Evolutionary conservation across 2,888 invertebrate species (phyloP).

Genomic region (Heliconius cydno): DNA sequence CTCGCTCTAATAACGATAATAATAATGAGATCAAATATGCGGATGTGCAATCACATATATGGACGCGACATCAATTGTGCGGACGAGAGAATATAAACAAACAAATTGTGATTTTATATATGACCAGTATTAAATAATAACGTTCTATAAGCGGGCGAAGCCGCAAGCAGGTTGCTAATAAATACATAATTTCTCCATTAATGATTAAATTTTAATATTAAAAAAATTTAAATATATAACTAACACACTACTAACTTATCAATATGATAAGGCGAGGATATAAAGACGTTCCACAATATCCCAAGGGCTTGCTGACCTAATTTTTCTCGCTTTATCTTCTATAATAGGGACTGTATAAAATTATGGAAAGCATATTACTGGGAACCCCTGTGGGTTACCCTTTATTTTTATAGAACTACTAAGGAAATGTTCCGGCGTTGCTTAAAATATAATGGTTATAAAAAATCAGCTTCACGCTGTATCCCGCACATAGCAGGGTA

Average conservation of each 20-base stretch:
- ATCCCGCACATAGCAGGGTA: not conserved
- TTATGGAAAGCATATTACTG: slow-evolving; percentile 45
- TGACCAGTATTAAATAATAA: no score
- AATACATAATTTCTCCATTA: no score
- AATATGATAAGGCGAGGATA: slow-evolving; percentile 19
- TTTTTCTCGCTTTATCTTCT: slow-evolving; percentile 53
- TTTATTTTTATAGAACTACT: slow-evolving; percentile 30
- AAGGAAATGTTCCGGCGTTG: not conserved
- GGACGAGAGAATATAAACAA: no score
- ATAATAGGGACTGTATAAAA: slow-evolving; percentile 52
- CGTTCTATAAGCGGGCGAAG: no score
- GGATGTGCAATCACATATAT: no score
- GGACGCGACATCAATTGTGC: no score
- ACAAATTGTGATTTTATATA: no score
- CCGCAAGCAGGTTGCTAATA: no score
- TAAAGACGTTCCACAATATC: slow-evolving; percentile 35
- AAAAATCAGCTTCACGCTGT: no score
- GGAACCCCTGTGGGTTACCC: slow-evolving; percentile 29
- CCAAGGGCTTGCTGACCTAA: slow-evolving; percentile 47
- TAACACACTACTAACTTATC: not conserved
- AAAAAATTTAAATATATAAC: not conserved
- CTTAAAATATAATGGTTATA: not conserved
- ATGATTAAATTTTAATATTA: not conserved
- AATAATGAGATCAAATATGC: no score
- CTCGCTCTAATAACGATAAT: no score